Evolutionary conservation across 2,797 vertebrate genomes (phyloP).

Genomic region (Coregonus suidteri): DNA sequence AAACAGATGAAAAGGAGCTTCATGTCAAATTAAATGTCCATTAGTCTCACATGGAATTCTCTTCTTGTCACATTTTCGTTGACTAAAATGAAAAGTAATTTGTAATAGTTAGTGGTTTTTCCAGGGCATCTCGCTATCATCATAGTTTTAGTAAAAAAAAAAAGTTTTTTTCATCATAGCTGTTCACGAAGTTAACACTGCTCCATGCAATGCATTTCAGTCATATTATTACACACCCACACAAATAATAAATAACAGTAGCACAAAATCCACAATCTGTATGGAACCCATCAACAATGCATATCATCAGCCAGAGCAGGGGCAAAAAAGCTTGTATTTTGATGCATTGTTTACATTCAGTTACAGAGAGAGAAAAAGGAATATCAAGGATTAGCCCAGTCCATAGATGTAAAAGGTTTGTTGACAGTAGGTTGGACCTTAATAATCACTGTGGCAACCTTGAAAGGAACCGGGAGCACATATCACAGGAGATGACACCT

Average conservation of each 20-base stretch:
- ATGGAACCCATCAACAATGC: conserved; percentile 3
- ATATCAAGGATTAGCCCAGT: conserved; percentile 14
- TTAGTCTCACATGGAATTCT: too few species aligned
- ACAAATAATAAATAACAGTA: conserved; percentile 5
- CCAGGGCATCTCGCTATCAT: too few species aligned
- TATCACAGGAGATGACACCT: conserved; percentile 15
- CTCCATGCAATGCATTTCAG: background rate
- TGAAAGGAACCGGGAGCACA: conserved; percentile 18
- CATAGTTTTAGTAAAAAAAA: too few species aligned
- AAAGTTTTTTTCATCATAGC: too few species aligned
- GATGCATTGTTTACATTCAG: conserved; percentile 20
- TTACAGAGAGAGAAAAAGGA: conserved; percentile 1
- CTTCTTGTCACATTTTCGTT: too few species aligned
- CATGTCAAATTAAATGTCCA: too few species aligned
- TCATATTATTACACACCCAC: conserved; percentile 1
- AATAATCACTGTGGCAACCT: conserved; percentile 34
- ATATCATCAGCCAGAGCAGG: background rate
- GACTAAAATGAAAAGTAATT: too few species aligned
- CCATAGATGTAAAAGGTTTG: conserved; percentile 22
- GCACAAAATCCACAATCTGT: conserved; percentile 1
- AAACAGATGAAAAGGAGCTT: too few species aligned
- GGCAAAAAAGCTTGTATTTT: background rate
- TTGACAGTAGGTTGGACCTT: conserved; percentile 24
- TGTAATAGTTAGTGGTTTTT: too few species aligned
- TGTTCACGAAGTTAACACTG: too few species aligned